phyloP scores from a whole-genome alignment of 92 coral and sea anemone species.

The Meandrina meandrites region DNA sequence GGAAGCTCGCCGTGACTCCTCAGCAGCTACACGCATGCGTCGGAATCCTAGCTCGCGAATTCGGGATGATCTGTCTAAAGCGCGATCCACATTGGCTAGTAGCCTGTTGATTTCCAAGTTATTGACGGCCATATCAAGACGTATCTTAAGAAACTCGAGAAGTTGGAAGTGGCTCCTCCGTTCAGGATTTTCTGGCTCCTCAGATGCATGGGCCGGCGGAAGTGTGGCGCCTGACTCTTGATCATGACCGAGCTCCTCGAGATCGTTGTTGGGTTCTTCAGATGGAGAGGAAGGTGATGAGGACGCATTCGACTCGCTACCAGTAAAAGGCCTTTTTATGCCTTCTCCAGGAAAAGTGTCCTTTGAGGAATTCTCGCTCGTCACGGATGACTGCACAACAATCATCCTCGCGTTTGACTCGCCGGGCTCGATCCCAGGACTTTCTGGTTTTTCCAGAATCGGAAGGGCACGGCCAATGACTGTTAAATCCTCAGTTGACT shows the following conservation, averaged over 20 bases:
- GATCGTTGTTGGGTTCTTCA: neutral
- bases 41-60: slow-evolving; percentile 20
- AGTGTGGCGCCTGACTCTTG: neutral
- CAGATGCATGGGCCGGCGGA: neutral
- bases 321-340: slow-evolving; percentile 27
- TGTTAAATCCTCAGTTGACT: no score
- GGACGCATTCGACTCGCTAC: slow-evolving; percentile 24
- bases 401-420: neutral
- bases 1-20: slow-evolving; percentile 23
- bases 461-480: no score
- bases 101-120: slow-evolving; percentile 52
- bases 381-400: neutral
- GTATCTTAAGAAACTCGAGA: slow-evolving; percentile 36
- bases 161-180: slow-evolving; percentile 24
- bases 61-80: slow-evolving; percentile 30
- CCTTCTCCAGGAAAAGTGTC: neutral
- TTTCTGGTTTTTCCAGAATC: no score
- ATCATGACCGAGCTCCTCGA: neutral
- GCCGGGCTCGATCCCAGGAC: neutral
- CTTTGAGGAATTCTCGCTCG: slow-evolving; percentile 27
- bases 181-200: neutral
- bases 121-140: slow-evolving; percentile 47
- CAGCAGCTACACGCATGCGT: slow-evolving; percentile 12
- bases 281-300: neutral
- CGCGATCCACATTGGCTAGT: slow-evolving; percentile 27